Evolutionary conservation across 2,888 invertebrate genomes (phyloP), one percentile per base, ranked within the genome.

Genomic region (Yponomeuta malinellus): DNA sequence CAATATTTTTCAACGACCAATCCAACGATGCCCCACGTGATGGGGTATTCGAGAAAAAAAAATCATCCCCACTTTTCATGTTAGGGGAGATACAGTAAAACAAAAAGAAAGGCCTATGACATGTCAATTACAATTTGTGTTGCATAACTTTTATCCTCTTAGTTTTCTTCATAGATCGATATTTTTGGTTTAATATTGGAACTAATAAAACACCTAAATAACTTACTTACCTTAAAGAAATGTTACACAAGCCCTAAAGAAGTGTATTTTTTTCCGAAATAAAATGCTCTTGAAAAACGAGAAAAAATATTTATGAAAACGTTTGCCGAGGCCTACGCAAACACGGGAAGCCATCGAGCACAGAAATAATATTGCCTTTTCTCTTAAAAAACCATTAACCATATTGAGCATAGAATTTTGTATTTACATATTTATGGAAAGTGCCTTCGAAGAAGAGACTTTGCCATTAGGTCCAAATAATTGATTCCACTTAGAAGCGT

Each of bases 381-480:
- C 78, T 76, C 80, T 79, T 75, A 67, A 79, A 78, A 79, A 79
- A 76, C 78, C 78, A 79, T 79, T 79, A 79, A 71, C 48, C 68
- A 70, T 68, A 70, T 70, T 69, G 69, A 74, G 70, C 65, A 72
- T 43, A 59, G 66, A 63, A 70, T 72, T 71, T 73, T 68, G 71
- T 72, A 64, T 72, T 72, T 73, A 68, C 71, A 68, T 68, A 63
- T 71, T 71, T 65, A 64, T 31, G 63, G 71, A 68, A 71, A 71
- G 70, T 63, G n/a, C 63, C 15, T 70, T 15, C 63, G 15, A 15
- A 15, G 52, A 15, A 15, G 52, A 59, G 15, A 59, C 15, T 52
- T 52, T 59, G 52, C 43, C 43, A 43, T 5, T 43, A 43, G 15
- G 1, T 59, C 52, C 52, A 0, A 5, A 5, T 43, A 12, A 59